phyloP scores from a whole-genome alignment of 1,140 invertebrate species.

The Drosophila sulfurigaster region DNA sequence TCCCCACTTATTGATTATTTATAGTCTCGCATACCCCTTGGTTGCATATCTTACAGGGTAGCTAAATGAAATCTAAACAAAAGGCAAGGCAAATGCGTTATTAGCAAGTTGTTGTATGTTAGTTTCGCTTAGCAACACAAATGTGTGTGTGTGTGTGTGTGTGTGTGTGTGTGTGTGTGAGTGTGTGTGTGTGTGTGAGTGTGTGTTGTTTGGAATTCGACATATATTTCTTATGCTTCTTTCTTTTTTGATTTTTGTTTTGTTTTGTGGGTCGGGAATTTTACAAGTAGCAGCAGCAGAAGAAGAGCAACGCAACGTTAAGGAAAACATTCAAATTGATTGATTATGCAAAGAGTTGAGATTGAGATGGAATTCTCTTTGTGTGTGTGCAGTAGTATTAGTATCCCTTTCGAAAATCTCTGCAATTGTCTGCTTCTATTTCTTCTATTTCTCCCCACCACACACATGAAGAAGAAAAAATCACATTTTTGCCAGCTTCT shows the following conservation, averaged over 20 bases:
- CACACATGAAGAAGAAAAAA: background rate
- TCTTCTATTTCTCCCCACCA: background rate
- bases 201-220: conserved; percentile 25
- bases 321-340: conserved; percentile 19
- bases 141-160: background rate
- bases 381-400: background rate
- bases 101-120: conserved; percentile 7
- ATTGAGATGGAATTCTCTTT: background rate
- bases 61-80: conserved; percentile 42
- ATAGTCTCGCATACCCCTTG: background rate
- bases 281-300: background rate
- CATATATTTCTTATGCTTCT: background rate
- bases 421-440: conserved; percentile 3
- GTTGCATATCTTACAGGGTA: conserved; percentile 9
- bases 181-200: background rate
- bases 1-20: too few relatives aligned
- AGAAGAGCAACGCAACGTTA: background rate
- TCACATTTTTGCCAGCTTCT: background rate
- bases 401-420: background rate
- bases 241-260: conserved; percentile 5
- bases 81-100: conserved; percentile 22
- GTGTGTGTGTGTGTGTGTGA: background rate
- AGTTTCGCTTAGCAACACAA: conserved; percentile 41
- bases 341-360: conserved; percentile 43
- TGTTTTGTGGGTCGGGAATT: conserved; percentile 16